A percentile compares a stretch with the other conserved stretches of the same genome.
Conservation (phyloP, 2,888 invertebrate genomes). For the Zele albiditarsus region DNA sequence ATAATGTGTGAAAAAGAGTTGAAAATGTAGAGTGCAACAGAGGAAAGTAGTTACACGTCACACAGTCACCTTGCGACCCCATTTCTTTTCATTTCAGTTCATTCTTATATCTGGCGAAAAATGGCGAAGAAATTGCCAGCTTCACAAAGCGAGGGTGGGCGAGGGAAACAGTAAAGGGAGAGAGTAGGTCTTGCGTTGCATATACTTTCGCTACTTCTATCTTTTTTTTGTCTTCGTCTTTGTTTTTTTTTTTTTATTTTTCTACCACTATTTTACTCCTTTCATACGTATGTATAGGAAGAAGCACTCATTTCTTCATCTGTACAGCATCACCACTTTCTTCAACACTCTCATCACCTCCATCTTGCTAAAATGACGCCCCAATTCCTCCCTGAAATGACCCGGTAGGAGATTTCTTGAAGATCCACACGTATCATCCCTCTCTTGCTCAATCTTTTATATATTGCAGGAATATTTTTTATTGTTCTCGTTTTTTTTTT, state of each 20-base stretch:
- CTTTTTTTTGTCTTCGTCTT: conserved; percentile 14
- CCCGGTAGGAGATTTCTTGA: conserved; percentile 19
- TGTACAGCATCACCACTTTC: conserved; percentile 3
- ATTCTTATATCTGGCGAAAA: conserved; percentile 36
- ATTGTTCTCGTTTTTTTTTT: conserved; percentile 31
- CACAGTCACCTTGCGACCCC: conserved; percentile 24
- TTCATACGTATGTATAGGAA: neutral
- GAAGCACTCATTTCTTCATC: conserved; percentile 22
- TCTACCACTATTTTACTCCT: neutral
- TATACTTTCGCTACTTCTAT: conserved; percentile 13
- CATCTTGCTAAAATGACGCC: conserved; percentile 4
- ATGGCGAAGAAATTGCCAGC: conserved; percentile 36
- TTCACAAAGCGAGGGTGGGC: neutral
- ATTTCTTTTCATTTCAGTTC: conserved; percentile 32
- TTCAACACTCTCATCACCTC: neutral
- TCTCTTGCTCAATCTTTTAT: neutral
- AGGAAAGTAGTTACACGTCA: conserved; percentile 9
- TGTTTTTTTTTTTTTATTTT: conserved; percentile 4
- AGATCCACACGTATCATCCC: conserved; percentile 11
- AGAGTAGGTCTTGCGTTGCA: conserved; percentile 22
- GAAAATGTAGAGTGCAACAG: conserved; percentile 16
- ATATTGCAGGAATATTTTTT: conserved; percentile 19
- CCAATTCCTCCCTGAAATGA: conserved; percentile 10
- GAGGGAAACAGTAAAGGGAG: neutral
- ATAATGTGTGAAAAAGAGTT: conserved; percentile 14